Percentiles rank a stretch among this genome's conserved stretches.
phyloP scores from a whole-genome alignment of 1,140 invertebrate genomes.

The Philopotamus ludificatus region DNA sequence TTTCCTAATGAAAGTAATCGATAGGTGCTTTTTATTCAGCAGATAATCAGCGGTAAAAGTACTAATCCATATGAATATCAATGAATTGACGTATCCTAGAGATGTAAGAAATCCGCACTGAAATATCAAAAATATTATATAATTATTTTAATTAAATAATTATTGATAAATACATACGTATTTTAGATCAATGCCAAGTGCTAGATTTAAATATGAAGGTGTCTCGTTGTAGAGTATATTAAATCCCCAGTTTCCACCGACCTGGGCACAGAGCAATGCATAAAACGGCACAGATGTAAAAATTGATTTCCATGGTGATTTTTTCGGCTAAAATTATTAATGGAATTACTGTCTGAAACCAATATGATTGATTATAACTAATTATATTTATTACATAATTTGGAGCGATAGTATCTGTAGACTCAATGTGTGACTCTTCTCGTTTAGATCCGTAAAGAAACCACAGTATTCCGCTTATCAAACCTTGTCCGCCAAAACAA shows the following conservation, averaged over 20 bases:
- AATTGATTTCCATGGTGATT: constrained; percentile 17
- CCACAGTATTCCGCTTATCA: constrained; percentile 6
- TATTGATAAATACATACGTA: neutral
- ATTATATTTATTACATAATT: no score
- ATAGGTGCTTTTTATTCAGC: constrained; percentile 46
- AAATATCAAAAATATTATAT: neutral
- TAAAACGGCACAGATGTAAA: constrained; percentile 8
- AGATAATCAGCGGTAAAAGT: neutral
- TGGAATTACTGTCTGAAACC: no score
- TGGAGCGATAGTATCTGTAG: no score
- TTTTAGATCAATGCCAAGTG: constrained; percentile 14
- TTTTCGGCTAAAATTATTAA: no score
- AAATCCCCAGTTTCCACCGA: constrained; percentile 13
- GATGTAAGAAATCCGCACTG: neutral
- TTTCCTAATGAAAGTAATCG: neutral
- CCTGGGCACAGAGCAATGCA: constrained; percentile 1
- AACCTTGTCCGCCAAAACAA: constrained; percentile 10
- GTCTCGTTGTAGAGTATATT: constrained; percentile 3
- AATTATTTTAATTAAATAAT: neutral
- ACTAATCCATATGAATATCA: neutral
- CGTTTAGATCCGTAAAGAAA: neutral
- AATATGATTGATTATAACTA: no score
- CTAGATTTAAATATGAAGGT: constrained; percentile 13
- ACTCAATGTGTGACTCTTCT: no score
- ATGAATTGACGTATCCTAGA: neutral